A percentile compares a stretch with the other conserved stretches of the same genome.
These are phyloP conservation scores for Psix sp. DNA, from an alignment of 1,140 invertebrate species.

Conservation along the genomic window DNA sequence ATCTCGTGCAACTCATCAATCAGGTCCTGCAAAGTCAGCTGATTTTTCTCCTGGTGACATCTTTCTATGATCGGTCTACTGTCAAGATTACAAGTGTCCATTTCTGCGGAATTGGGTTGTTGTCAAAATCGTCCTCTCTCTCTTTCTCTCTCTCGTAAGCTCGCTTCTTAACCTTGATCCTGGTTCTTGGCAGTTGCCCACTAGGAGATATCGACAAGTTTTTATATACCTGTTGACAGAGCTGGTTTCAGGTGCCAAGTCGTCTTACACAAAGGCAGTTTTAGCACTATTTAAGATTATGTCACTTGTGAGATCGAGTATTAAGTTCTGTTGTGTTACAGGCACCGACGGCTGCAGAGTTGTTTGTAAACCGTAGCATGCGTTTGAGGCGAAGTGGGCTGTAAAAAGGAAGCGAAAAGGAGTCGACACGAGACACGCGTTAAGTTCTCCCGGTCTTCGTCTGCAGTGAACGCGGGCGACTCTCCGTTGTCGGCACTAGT, in stretches of 20 bases:
- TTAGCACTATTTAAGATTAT: too few species aligned
- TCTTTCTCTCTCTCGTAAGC: too few species aligned
- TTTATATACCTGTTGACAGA: too few species aligned
- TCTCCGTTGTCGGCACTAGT: conserved; percentile 3
- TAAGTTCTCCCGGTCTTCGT: conserved; percentile 31
- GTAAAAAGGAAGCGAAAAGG: conserved; percentile 27
- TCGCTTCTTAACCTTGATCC: too few species aligned
- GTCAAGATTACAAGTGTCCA: conserved; percentile 36
- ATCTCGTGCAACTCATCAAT: conserved; percentile 84
- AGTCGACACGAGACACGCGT: conserved; percentile 27
- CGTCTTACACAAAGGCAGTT: too few species aligned
- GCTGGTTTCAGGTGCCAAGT: too few species aligned
- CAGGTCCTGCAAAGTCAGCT: conserved; percentile 83
- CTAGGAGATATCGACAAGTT: too few species aligned
- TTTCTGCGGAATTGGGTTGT: conserved; percentile 1
- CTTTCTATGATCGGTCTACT: conserved; percentile 13
- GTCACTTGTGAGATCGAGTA: too few species aligned
- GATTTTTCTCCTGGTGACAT: conserved; percentile 32
- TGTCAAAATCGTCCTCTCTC: too few species aligned
- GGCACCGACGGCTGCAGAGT: conserved; percentile 6
- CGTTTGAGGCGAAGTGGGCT: conserved; percentile 22
- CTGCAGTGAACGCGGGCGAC: conserved; percentile 17
- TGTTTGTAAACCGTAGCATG: conserved; percentile 47
- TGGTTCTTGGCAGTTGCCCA: too few species aligned
- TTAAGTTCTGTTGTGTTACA: too few species aligned